Evolutionary conservation across 2,888 invertebrate genomes (phyloP).

Genomic region (Octodonta nipae): DNA sequence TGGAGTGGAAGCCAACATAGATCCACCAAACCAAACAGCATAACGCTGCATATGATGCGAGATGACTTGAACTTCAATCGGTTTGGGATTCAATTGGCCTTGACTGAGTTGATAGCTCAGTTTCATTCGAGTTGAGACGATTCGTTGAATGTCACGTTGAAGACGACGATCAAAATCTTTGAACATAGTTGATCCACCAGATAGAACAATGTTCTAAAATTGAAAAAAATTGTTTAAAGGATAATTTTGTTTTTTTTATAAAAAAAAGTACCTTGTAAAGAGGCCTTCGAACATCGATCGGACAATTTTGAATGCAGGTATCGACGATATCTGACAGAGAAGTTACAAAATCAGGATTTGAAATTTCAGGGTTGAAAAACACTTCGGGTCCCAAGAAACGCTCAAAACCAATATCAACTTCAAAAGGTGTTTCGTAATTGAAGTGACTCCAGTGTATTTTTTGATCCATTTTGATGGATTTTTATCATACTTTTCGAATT

Average conservation of each 20-base stretch:
- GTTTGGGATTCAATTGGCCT: too few relatives aligned
- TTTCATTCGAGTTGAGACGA: constrained; percentile 85
- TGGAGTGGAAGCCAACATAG: too few relatives aligned
- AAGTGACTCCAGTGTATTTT: constrained; percentile 84
- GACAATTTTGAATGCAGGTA: constrained; percentile 96
- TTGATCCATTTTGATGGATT: constrained; percentile 94
- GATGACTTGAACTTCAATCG: too few relatives aligned
- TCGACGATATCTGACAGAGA: constrained; percentile 96
- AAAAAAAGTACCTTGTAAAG: too few relatives aligned
- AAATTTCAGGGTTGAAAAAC: constrained; percentile 99
- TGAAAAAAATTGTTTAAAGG: too few relatives aligned
- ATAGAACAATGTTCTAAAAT: constrained; percentile 94
- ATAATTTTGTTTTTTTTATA: too few relatives aligned
- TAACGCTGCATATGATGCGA: too few relatives aligned
- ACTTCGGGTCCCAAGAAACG: constrained; percentile 77
- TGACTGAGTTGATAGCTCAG: too few relatives aligned
- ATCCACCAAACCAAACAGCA: too few relatives aligned
- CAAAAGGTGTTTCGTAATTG: constrained; percentile 82
- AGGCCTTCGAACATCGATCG: constrained; percentile 95
- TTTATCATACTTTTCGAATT: constrained; percentile 94
- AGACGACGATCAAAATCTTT: constrained; percentile 91
- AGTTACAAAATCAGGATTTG: constrained; percentile 97
- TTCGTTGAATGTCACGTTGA: constrained; percentile 90
- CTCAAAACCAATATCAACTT: constrained; percentile 64
- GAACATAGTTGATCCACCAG: constrained; percentile 99